These are phyloP conservation scores for Lepus townsendii DNA, from an alignment of 2,797 vertebrate genomes.

Conservation along the genomic window DNA sequence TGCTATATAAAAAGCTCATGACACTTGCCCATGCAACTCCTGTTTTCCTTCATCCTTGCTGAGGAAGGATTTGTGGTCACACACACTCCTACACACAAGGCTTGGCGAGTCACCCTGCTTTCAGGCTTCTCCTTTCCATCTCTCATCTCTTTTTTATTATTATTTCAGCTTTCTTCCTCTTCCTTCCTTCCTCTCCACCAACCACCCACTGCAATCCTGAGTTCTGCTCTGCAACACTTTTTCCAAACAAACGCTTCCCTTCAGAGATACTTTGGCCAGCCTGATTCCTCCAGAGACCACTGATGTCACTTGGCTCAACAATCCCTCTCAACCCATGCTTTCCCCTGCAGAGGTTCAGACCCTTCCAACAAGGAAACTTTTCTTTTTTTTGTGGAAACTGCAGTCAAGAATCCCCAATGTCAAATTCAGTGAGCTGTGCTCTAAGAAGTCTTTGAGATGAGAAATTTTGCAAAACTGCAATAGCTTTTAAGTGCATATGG, in stretches of 20 bases:
- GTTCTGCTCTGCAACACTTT: slow-evolving; percentile 74
- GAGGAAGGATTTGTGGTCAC: slow-evolving; percentile 1
- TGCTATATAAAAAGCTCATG: not conserved
- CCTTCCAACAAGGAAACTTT: not conserved
- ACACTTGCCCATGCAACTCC: not conserved
- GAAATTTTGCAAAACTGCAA: not conserved
- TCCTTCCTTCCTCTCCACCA: slow-evolving; percentile 86
- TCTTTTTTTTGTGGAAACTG: not conserved
- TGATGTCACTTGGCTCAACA: slow-evolving; percentile 46
- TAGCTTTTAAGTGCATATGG: not conserved
- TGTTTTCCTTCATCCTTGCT: not conserved
- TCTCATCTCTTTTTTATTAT: slow-evolving; percentile 50
- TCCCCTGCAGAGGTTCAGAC: slow-evolving; percentile 43
- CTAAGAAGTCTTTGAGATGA: slow-evolving; percentile 7
- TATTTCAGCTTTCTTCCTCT: slow-evolving; percentile 84
- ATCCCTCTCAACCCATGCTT: slow-evolving; percentile 65
- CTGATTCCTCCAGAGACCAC: slow-evolving; percentile 67
- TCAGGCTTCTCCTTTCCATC: slow-evolving; percentile 32
- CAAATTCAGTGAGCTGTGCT: slow-evolving; percentile 40
- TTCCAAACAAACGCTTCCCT: slow-evolving; percentile 80
- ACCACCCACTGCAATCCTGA: slow-evolving; percentile 79
- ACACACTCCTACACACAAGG: not conserved
- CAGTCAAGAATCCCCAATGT: slow-evolving; percentile 38
- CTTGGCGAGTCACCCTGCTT: not conserved
- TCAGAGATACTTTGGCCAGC: not conserved